A percentile compares a stretch with the other conserved stretches of the same genome.
phyloP scores from a whole-genome alignment of 2,113 vertebrate species.

The Craseonycteris thonglongyai region DNA sequence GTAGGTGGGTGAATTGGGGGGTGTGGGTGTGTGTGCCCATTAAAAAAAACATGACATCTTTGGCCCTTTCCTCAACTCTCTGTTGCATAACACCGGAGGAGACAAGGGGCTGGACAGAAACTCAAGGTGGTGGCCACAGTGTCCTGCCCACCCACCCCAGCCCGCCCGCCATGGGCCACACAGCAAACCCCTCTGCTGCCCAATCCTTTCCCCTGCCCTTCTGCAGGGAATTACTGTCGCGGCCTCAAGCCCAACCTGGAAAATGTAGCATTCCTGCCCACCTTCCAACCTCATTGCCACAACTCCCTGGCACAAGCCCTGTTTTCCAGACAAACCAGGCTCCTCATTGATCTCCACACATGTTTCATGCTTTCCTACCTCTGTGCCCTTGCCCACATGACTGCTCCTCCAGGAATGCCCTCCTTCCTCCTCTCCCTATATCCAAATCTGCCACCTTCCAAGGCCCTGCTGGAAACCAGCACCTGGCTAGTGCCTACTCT shows the following conservation, averaged over 20 bases:
- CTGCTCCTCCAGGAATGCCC: conserved; percentile 31
- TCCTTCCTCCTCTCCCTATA: not conserved
- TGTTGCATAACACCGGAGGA: conserved; percentile 42
- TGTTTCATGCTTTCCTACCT: conserved; percentile 67
- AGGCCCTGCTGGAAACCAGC: not conserved
- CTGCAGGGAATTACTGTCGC: conserved; percentile 53
- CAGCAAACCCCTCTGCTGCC: conserved; percentile 40
- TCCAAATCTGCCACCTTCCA: not conserved
- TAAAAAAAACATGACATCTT: conserved; percentile 2
- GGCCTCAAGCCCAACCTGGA: conserved; percentile 61
- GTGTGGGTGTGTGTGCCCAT: not conserved
- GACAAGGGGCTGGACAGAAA: conserved; percentile 27
- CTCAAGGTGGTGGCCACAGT: not conserved
- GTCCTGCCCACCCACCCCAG: not conserved
- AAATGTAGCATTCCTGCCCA: conserved; percentile 67
- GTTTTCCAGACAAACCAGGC: conserved; percentile 69
- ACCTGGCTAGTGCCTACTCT: not conserved
- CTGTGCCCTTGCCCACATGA: conserved; percentile 45
- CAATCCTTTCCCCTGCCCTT: conserved; percentile 22
- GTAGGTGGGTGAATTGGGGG: not conserved
- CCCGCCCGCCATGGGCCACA: conserved; percentile 9
- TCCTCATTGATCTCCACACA: conserved; percentile 59
- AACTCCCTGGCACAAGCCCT: conserved; percentile 50
- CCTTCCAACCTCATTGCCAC: conserved; percentile 66
- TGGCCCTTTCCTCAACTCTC: not conserved